phyloP scores from a whole-genome alignment of 2,888 invertebrate genomes.

The Cryptocephalus primarius region DNA sequence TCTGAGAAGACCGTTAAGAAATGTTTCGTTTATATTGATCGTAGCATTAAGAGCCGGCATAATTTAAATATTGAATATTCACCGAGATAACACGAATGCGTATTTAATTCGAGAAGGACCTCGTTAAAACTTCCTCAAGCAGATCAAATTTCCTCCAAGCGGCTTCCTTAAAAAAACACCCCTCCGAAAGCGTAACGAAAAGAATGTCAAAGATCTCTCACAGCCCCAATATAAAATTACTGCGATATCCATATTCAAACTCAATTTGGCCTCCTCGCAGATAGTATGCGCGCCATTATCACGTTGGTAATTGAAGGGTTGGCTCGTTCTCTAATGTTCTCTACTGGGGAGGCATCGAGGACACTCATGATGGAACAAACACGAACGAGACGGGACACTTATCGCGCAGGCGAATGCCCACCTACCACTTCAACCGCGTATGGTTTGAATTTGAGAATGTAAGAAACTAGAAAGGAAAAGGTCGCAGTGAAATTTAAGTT shows the following conservation, averaged over 20 bases:
- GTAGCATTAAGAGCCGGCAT: too few relatives aligned
- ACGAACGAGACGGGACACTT: conserved; percentile 19
- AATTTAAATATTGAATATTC: too few relatives aligned
- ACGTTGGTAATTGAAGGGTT: conserved; percentile 29
- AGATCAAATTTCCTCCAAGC: too few relatives aligned
- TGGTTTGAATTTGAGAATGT: too few relatives aligned
- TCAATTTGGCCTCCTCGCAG: conserved; percentile 16
- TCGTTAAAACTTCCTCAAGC: too few relatives aligned
- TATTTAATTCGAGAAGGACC: too few relatives aligned
- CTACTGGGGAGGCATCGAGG: conserved; percentile 23
- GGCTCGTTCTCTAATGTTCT: conserved; percentile 17
- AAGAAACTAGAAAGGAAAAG: too few relatives aligned
- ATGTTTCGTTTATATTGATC: too few relatives aligned
- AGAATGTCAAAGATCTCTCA: conserved; percentile 7
- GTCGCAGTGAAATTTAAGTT: too few relatives aligned
- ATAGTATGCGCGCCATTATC: conserved; percentile 19
- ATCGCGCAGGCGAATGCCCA: conserved; percentile 6
- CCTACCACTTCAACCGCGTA: too few relatives aligned
- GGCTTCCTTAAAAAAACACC: background rate
- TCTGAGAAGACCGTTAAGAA: too few relatives aligned
- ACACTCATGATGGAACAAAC: conserved; percentile 21
- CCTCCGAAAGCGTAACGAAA: conserved; percentile 5
- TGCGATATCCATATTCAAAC: conserved; percentile 26
- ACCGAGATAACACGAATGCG: too few relatives aligned
- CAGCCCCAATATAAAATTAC: conserved; percentile 8